Conservation (phyloP, 2,113 vertebrate species). For the Xenus cinereus region DNA sequence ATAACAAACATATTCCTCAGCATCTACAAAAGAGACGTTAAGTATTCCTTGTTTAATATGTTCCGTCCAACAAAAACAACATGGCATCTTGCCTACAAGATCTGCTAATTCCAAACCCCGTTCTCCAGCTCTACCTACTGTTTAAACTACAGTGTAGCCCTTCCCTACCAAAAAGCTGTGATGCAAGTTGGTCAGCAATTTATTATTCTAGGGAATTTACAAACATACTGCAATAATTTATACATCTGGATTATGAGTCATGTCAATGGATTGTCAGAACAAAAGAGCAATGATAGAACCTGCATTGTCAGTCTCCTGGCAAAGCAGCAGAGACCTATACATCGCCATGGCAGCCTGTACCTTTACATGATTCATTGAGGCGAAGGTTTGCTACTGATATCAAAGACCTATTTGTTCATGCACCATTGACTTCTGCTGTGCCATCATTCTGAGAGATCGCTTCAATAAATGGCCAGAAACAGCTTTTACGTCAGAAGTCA, state of each 20-base stretch:
- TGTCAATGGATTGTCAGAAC: background rate
- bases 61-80: background rate
- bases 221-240: background rate
- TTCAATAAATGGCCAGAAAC: constrained; percentile 42
- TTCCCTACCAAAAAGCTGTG: background rate
- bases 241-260: background rate
- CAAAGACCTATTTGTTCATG: constrained; percentile 36
- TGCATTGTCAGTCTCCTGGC: background rate
- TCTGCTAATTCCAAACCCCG: background rate
- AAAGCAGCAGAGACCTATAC: background rate
- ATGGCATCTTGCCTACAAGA: background rate
- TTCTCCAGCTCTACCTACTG: background rate
- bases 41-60: background rate
- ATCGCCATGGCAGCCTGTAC: background rate
- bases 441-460: constrained; percentile 26
- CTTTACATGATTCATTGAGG: background rate
- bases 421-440: background rate
- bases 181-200: background rate
- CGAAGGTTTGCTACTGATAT: background rate
- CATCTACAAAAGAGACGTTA: background rate
- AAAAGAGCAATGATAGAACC: background rate
- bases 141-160: background rate
- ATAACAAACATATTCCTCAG: background rate
- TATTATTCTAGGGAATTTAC: background rate
- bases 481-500: constrained; percentile 8